Conservation (phyloP, 1,140 invertebrate genomes). For the Macrobrachium rosenbergii region DNA sequence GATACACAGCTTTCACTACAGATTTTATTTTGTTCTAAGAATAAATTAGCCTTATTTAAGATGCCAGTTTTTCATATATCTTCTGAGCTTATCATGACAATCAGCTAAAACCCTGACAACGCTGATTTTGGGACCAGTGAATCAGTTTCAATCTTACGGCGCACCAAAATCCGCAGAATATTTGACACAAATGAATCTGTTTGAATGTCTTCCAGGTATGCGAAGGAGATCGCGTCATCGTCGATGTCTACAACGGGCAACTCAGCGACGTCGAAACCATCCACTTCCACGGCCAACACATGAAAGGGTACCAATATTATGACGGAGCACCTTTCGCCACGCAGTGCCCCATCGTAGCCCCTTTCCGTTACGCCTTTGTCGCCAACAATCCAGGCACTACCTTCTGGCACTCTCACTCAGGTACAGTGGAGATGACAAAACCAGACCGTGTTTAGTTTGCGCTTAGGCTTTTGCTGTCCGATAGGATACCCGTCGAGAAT, state of each 20-base stretch:
- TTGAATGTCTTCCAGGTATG: conserved; percentile 77
- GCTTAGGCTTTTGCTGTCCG: too few relatives aligned
- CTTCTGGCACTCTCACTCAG: conserved; percentile 90
- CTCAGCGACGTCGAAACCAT: conserved; percentile 84
- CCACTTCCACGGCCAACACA: conserved; percentile 89
- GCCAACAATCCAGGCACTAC: conserved; percentile 79
- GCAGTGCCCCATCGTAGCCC: conserved; percentile 88
- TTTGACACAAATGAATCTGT: neutral
- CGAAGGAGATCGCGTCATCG: conserved; percentile 84
- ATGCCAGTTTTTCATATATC: too few relatives aligned
- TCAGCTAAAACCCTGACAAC: too few relatives aligned
- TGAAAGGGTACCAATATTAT: conserved; percentile 85
- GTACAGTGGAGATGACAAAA: conserved; percentile 67
- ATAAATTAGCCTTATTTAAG: too few relatives aligned
- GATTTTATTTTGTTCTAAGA: too few relatives aligned
- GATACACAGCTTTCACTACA: too few relatives aligned
- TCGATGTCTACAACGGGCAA: conserved; percentile 87
- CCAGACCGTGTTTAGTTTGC: neutral
- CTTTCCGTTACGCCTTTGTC: conserved; percentile 75
- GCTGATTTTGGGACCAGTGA: too few relatives aligned
- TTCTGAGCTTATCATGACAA: too few relatives aligned
- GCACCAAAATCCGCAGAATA: neutral
- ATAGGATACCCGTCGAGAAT: too few relatives aligned
- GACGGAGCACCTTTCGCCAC: conserved; percentile 92
- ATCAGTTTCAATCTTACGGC: too few relatives aligned